These are phyloP conservation scores for Volucella zonaria DNA, from an alignment of 2,888 invertebrate species.

Conservation along the genomic window DNA sequence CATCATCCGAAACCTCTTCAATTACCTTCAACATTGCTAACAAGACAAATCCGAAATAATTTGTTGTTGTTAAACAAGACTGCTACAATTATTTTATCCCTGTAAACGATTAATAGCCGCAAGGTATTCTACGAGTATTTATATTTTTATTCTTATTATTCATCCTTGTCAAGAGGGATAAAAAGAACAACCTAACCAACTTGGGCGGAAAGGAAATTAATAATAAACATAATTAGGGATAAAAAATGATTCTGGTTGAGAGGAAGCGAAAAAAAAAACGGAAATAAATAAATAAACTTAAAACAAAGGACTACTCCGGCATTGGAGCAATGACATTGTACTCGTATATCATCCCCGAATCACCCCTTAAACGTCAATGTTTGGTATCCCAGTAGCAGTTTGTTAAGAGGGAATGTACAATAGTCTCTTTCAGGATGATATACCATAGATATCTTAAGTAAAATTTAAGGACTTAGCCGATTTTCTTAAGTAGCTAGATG, in stretches of 20 bases:
- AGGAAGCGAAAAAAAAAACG: not conserved
- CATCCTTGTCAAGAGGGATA: not conserved
- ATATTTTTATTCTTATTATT: not conserved
- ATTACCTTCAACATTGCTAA: conserved; percentile 20
- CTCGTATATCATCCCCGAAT: conserved; percentile 4
- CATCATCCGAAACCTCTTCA: not conserved
- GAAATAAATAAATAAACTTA: not conserved
- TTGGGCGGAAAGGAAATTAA: conserved; percentile 42
- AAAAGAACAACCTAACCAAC: not conserved
- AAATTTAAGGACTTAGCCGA: conserved; percentile 54
- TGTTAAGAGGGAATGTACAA: not conserved
- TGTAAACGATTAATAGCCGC: conserved; percentile 47
- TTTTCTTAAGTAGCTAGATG: conserved; percentile 62
- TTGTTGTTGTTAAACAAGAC: conserved; percentile 48
- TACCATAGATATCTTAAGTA: conserved; percentile 11
- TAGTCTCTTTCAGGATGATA: not conserved
- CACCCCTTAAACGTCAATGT: conserved; percentile 2
- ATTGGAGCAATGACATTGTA: conserved; percentile 25
- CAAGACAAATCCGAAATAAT: conserved; percentile 37
- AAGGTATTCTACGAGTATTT: conserved; percentile 12
- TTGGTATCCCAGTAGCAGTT: conserved; percentile 17
- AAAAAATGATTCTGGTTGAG: conserved; percentile 6
- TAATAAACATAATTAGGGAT: conserved; percentile 62
- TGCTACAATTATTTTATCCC: not conserved
- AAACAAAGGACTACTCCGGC: conserved; percentile 22